Evolutionary conservation across 1,140 invertebrate genomes (phyloP).

Genomic region (Drosophila triauraria): DNA sequence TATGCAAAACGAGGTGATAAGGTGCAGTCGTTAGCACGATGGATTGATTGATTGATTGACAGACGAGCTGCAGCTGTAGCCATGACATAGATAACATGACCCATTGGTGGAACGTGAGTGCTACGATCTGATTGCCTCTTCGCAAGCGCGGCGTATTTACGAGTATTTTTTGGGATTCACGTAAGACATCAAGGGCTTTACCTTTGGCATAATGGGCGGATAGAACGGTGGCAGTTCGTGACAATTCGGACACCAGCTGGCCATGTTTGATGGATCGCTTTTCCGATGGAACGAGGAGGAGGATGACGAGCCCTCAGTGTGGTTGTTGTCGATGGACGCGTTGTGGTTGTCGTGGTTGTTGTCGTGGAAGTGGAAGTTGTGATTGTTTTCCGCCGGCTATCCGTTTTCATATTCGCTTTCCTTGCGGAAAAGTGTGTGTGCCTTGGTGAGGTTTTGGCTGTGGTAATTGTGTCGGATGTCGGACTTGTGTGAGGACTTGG

Average conservation of each 20-base stretch:
- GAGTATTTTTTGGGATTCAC: constrained; percentile 38
- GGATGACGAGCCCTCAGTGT: constrained; percentile 28
- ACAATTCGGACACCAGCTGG: constrained; percentile 84
- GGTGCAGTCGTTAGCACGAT: neutral
- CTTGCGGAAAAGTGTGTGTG: constrained; percentile 41
- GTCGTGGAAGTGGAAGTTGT: constrained; percentile 21
- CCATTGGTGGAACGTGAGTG: constrained; percentile 17
- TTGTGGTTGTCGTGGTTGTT: constrained; percentile 24
- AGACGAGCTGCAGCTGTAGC: constrained; percentile 31
- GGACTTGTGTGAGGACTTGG: constrained; percentile 4
- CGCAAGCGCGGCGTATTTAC: constrained; percentile 34
- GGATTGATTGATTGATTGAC: constrained; percentile 44
- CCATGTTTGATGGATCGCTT: constrained; percentile 63
- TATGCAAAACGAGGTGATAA: constrained; percentile 21
- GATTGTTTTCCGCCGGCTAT: constrained; percentile 33
- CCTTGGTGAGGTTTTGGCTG: constrained; percentile 1
- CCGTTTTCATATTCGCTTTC: constrained; percentile 72
- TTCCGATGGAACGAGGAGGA: constrained; percentile 30
- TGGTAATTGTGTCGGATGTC: constrained; percentile 36
- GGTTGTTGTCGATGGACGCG: constrained; percentile 21
- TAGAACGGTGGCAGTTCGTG: constrained; percentile 76
- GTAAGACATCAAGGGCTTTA: constrained; percentile 62
- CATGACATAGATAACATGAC: constrained; percentile 5
- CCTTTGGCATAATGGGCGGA: constrained; percentile 76
- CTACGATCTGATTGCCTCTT: constrained; percentile 34